A percentile compares a stretch with the other conserved stretches of the same genome.
Evolutionary conservation across 2,113 vertebrate genomes (phyloP).

Genomic region (Pseudolaguvia tuberculata): DNA sequence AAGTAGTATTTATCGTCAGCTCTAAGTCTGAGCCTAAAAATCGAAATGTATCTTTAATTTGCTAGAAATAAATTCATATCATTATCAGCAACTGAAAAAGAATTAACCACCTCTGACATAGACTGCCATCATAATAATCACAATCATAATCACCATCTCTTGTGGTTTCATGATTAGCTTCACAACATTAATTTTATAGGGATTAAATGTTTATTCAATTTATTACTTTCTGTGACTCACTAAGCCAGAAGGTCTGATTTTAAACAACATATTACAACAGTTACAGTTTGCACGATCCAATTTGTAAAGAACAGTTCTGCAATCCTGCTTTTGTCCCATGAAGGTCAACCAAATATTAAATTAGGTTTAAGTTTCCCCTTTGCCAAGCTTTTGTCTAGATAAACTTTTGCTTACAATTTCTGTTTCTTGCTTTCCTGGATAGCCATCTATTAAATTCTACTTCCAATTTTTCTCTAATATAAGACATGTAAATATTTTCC

Average conservation of each 20-base stretch:
- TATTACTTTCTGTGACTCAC: slow-evolving; percentile 36
- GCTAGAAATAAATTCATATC: not conserved
- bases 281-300: not conserved
- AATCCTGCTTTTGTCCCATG: not conserved
- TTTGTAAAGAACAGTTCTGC: slow-evolving; percentile 4
- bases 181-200: slow-evolving; percentile 22
- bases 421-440: not conserved
- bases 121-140: not conserved
- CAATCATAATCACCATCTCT: not conserved
- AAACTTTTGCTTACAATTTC: not conserved
- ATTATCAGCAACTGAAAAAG: not conserved
- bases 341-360: no score
- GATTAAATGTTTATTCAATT: slow-evolving; percentile 58
- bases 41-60: no score
- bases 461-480: not conserved
- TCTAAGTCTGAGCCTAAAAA: no score
- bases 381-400: not conserved
- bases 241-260: slow-evolving; percentile 50
- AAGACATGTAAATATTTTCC: not conserved
- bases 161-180: slow-evolving; percentile 17
- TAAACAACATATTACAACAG: slow-evolving; percentile 20
- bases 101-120: not conserved
- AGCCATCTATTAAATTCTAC: not conserved
- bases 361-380: not conserved
- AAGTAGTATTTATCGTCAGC: no score